phyloP scores from a whole-genome alignment of 1,140 invertebrate genomes.

The Belonocnema kinseyi region DNA sequence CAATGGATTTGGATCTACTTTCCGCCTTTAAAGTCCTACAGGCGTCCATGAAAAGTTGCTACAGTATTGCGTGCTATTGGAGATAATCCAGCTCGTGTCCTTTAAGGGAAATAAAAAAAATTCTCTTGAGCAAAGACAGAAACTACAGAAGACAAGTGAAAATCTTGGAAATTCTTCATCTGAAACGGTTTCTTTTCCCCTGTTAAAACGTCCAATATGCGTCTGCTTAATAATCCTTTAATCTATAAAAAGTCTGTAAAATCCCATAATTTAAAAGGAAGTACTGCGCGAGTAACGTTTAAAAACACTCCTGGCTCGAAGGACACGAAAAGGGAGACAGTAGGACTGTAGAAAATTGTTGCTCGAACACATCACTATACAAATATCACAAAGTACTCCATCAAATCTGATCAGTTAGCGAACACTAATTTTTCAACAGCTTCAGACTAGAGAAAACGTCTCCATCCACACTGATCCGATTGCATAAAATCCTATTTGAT shows the following conservation, averaged over 20 bases:
- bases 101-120: conserved; percentile 26
- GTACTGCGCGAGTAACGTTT: not conserved
- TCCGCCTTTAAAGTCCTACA: too few relatives aligned
- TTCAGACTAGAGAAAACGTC: not conserved
- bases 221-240: conserved; percentile 4
- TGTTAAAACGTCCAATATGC: not conserved
- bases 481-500: too few relatives aligned
- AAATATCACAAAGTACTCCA: not conserved
- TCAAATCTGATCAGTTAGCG: conserved; percentile 1
- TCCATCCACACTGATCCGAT: not conserved
- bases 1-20: too few relatives aligned
- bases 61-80: too few relatives aligned
- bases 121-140: not conserved
- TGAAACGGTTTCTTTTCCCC: conserved; percentile 27
- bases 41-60: too few relatives aligned
- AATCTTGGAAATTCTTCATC: conserved; percentile 31
- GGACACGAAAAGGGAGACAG: not conserved
- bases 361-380: not conserved
- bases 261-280: conserved; percentile 19
- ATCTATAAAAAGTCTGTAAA: conserved; percentile 50
- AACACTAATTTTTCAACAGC: not conserved
- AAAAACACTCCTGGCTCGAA: not conserved
- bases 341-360: not conserved
- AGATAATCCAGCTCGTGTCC: not conserved
- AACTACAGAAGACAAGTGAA: not conserved